phyloP scores from a whole-genome alignment of 2,797 vertebrate species.

The Echeneis naucrates region DNA sequence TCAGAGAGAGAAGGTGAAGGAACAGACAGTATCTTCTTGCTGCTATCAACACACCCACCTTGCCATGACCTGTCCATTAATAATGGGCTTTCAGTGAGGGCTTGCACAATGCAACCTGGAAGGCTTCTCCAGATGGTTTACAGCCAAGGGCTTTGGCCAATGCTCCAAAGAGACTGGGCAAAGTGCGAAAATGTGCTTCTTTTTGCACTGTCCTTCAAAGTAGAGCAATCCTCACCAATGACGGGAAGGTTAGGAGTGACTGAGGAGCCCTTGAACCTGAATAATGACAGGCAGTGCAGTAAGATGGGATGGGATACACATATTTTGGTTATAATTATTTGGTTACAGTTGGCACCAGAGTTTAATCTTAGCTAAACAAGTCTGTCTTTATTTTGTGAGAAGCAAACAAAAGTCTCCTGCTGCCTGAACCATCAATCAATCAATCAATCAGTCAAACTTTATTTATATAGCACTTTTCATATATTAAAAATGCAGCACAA shows the following conservation, averaged over 20 bases:
- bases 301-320: conserved; percentile 28
- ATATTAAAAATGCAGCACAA: too few species aligned
- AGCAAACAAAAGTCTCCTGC: neutral
- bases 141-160: conserved; percentile 57
- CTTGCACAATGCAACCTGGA: conserved; percentile 54
- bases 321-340: conserved; percentile 1
- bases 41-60: conserved; percentile 70
- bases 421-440: too few species aligned
- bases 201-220: conserved; percentile 38
- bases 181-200: conserved; percentile 62
- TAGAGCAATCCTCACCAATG: conserved; percentile 47
- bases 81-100: conserved; percentile 73
- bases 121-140: conserved; percentile 62
- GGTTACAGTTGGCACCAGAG: neutral
- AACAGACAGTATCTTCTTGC: conserved; percentile 66
- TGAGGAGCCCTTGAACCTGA: conserved; percentile 22
- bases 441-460: too few species aligned
- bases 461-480: too few species aligned
- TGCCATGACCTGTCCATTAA: conserved; percentile 83
- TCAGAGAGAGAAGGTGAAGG: conserved; percentile 47
- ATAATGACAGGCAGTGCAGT: conserved; percentile 11
- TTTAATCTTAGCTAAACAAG: neutral
- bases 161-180: conserved; percentile 38
- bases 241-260: conserved; percentile 35
- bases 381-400: neutral